phyloP scores from a whole-genome alignment of 2,797 vertebrate species.

The Macropodus opercularis region DNA sequence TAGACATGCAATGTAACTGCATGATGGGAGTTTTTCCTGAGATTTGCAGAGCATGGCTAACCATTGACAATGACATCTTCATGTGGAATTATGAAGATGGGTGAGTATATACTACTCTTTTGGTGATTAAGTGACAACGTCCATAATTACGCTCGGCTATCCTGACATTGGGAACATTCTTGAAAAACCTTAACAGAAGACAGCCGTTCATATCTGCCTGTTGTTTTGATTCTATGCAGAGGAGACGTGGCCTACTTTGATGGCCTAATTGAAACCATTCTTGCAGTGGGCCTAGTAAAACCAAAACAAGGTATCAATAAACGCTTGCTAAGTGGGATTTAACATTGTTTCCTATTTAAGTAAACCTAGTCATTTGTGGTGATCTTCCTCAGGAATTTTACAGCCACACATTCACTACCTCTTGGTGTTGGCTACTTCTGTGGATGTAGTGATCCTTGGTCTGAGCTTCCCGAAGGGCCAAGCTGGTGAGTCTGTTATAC shows the following conservation, averaged over 20 bases:
- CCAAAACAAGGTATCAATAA: conserved; percentile 88
- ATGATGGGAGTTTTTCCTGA: conserved; percentile 99
- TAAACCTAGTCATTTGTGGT: not conserved
- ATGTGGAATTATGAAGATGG: conserved; percentile 99
- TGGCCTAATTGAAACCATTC: conserved; percentile 97
- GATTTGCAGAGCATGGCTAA: conserved; percentile 95
- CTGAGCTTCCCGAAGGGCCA: conserved; percentile 91
- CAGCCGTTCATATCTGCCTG: not conserved
- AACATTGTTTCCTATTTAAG: not conserved
- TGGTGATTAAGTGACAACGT: not conserved
- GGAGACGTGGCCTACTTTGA: conserved; percentile 97
- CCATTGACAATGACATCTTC: conserved; percentile 98
- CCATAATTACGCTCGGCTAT: not conserved
- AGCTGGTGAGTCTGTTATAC: conserved; percentile 80
- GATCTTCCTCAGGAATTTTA: conserved; percentile 88
- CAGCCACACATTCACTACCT: conserved; percentile 95
- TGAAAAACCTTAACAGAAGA: not conserved
- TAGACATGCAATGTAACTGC: conserved; percentile 99
- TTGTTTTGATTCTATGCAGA: conserved; percentile 72
- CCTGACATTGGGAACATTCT: not conserved
- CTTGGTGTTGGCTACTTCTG: conserved; percentile 93
- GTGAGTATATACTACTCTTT: conserved; percentile 76
- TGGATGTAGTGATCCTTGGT: conserved; percentile 96
- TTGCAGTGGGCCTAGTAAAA: conserved; percentile 95
- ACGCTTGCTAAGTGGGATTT: not conserved